Evolutionary conservation across 1,140 invertebrate species (phyloP).

Genomic region (Brachionus koreanus): DNA sequence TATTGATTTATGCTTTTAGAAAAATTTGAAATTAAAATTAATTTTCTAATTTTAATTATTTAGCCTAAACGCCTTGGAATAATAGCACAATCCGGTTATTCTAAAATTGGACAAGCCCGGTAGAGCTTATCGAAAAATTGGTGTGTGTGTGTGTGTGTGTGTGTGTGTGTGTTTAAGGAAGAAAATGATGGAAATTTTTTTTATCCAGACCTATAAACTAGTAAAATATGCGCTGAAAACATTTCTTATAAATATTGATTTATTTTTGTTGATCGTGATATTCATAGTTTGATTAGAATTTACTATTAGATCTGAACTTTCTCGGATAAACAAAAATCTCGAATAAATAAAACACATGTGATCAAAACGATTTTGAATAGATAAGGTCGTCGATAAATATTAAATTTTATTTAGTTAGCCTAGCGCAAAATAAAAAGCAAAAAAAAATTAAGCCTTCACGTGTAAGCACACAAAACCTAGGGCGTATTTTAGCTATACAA

Average conservation of each 20-base stretch:
- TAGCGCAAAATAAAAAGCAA: background rate
- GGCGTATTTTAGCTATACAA: background rate
- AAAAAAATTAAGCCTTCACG: background rate
- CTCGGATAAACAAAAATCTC: background rate
- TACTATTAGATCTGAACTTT: constrained; percentile 1
- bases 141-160: no score
- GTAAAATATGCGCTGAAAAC: background rate
- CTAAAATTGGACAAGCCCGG: background rate
- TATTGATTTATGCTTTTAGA: constrained; percentile 9
- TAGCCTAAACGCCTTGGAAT: background rate
- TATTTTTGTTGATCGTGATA: background rate
- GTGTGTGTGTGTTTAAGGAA: background rate
- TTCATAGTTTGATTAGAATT: background rate
- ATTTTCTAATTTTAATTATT: background rate
- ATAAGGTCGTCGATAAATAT: background rate
- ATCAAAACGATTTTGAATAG: background rate
- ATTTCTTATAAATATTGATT: background rate
- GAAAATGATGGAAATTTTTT: background rate
- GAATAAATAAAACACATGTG: background rate
- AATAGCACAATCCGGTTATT: background rate
- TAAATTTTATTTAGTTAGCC: background rate
- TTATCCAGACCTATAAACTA: no score
- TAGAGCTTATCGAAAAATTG: background rate
- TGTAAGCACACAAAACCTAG: background rate
- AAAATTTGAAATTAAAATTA: background rate